Evolutionary conservation across 1,140 invertebrate genomes (phyloP).

Genomic region (Elysia chlorotica): DNA sequence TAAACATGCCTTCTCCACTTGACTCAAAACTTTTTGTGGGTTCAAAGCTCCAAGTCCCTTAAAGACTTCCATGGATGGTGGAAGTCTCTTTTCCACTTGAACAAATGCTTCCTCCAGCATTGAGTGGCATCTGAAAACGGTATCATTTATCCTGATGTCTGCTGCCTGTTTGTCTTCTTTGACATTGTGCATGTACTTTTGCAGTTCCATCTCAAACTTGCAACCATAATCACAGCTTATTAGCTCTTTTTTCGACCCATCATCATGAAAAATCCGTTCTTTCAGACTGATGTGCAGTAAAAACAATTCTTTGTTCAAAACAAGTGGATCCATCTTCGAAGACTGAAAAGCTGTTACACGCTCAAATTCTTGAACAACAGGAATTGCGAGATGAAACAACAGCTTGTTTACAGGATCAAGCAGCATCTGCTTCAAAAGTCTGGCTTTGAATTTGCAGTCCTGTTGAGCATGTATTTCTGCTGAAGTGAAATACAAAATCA

Average conservation of each 20-base stretch:
- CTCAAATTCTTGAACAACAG: conserved; percentile 2
- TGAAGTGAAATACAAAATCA: not conserved
- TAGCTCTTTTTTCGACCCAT: not conserved
- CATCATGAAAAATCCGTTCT: not conserved
- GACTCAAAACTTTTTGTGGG: not conserved
- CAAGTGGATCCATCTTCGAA: not conserved
- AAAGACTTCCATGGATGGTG: not conserved
- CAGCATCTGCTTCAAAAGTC: not conserved
- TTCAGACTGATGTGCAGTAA: not conserved
- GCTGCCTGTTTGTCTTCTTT: not conserved
- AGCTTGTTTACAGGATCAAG: not conserved
- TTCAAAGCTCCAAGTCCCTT: not conserved
- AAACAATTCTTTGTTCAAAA: not conserved
- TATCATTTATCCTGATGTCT: not conserved
- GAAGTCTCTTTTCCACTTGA: not conserved
- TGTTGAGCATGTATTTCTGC: not conserved
- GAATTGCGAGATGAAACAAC: not conserved
- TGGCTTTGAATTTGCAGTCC: not conserved
- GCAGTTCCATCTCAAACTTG: not conserved
- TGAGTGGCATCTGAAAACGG: no score
- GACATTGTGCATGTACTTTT: not conserved
- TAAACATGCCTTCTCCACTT: not conserved
- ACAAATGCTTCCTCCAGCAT: not conserved
- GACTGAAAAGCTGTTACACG: not conserved
- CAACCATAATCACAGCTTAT: not conserved